Percentiles rank a stretch among this genome's conserved stretches.
Evolutionary conservation across 2,888 invertebrate genomes (phyloP).

Genomic region (Hydrotaea diabolus): DNA sequence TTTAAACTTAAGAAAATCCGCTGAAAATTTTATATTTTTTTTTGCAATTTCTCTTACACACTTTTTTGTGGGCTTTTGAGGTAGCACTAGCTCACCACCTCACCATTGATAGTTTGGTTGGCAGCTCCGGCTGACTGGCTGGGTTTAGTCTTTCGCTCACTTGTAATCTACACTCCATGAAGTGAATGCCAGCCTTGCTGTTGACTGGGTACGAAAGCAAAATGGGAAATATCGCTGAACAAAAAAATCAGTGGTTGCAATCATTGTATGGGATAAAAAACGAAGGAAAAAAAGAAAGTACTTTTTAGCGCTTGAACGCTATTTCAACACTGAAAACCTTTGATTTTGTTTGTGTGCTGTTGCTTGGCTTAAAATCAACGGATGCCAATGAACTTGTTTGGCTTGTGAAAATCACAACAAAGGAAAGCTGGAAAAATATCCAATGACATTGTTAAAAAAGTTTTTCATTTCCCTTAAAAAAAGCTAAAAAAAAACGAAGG

Average conservation of each 20-base stretch:
- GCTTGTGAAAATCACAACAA: background rate
- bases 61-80: no score
- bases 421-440: conserved; percentile 44
- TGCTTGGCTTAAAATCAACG: background rate
- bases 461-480: background rate
- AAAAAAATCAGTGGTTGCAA: no score
- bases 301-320: background rate
- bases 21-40: conserved; percentile 23
- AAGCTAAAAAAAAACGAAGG: no score
- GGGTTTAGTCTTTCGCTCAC: background rate
- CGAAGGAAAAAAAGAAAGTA: conserved; percentile 7
- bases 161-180: background rate
- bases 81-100: background rate
- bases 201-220: background rate
- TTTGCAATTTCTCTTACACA: background rate
- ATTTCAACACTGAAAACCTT: conserved; percentile 7
- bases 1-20: conserved; percentile 18
- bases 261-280: no score
- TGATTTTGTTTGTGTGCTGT: background rate
- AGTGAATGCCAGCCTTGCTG: conserved; percentile 13
- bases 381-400: conserved; percentile 66
- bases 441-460: conserved; percentile 51
- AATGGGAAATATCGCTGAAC: background rate
- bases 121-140: background rate
- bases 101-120: conserved; percentile 6